phyloP scores from a whole-genome alignment of 1,140 invertebrate species.

The Brachionus rotundiformis region DNA sequence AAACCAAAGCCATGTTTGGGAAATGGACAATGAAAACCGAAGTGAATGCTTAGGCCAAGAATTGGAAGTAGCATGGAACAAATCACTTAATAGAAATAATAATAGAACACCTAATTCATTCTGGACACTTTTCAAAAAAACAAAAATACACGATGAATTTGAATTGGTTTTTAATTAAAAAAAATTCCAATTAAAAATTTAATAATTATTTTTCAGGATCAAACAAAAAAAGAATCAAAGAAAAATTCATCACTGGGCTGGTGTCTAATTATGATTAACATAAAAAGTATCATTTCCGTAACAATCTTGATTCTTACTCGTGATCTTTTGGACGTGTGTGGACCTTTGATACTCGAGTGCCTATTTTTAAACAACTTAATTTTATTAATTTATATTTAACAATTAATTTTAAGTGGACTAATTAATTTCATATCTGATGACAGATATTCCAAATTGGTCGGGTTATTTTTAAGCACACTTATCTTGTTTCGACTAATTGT shows the following conservation, averaged over 20 bases:
- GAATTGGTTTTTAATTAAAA: not conserved
- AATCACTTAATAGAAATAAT: not conserved
- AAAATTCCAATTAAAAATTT: not conserved
- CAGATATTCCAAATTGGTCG: constrained; percentile 70
- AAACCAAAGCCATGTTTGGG: not conserved
- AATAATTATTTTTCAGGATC: not conserved
- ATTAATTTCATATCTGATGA: constrained; percentile 37
- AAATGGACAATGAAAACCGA: not conserved
- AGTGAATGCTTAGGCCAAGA: not conserved
- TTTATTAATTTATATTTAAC: not conserved
- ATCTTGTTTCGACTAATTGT: constrained; percentile 78
- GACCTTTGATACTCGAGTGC: constrained; percentile 18
- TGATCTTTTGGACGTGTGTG: not conserved
- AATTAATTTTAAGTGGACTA: constrained; percentile 1
- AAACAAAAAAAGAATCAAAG: not conserved
- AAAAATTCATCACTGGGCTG: not conserved
- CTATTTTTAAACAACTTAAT: not conserved
- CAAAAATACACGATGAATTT: constrained; percentile 4
- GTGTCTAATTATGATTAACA: not conserved
- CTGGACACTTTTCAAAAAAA: not conserved
- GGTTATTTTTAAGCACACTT: constrained; percentile 75
- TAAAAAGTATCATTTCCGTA: not conserved
- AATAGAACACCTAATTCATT: not conserved
- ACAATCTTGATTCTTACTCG: not conserved
- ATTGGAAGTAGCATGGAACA: constrained; percentile 1